Evolutionary conservation across 1,140 invertebrate genomes (phyloP).

Genomic region (Oscheius sp.): DNA sequence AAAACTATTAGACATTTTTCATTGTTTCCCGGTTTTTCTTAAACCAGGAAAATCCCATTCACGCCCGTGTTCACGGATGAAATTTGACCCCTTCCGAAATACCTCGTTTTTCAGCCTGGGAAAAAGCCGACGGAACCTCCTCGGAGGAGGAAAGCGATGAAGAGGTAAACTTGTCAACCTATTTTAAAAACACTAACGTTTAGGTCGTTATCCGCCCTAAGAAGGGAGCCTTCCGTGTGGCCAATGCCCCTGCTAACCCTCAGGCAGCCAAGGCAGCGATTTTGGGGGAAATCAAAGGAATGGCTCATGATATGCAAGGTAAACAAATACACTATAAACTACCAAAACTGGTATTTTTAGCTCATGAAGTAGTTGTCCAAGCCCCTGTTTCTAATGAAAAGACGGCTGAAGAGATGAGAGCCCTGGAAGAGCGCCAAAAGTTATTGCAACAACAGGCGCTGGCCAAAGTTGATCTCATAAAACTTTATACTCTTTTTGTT

Average conservation of each 20-base stretch:
- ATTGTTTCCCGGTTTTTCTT: no score
- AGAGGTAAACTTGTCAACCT: neutral
- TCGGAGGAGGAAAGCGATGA: conserved; percentile 30
- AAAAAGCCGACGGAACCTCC: conserved; percentile 20
- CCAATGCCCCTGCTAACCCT: conserved; percentile 20
- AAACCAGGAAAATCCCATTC: no score
- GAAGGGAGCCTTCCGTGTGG: no score
- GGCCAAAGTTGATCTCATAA: conserved; percentile 34
- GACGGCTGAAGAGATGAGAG: conserved; percentile 27
- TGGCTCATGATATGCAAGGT: conserved; percentile 27
- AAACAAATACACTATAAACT: neutral
- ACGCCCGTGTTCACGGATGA: no score
- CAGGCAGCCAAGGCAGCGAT: conserved; percentile 11
- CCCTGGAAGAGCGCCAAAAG: conserved; percentile 34
- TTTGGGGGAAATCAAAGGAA: conserved; percentile 19
- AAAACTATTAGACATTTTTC: no score
- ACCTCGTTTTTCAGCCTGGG: conserved; percentile 12
- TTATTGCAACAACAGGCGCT: conserved; percentile 32
- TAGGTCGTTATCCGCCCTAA: no score
- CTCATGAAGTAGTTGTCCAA: conserved; percentile 25
- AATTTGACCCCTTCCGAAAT: no score
- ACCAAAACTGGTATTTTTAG: conserved; percentile 13
- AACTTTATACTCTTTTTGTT: no score
- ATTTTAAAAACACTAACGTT: no score
- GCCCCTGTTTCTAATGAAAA: neutral